Base-by-base conservation (phyloP, 2,113 vertebrate genomes). In the Clarias macrocephalus region DNA sequence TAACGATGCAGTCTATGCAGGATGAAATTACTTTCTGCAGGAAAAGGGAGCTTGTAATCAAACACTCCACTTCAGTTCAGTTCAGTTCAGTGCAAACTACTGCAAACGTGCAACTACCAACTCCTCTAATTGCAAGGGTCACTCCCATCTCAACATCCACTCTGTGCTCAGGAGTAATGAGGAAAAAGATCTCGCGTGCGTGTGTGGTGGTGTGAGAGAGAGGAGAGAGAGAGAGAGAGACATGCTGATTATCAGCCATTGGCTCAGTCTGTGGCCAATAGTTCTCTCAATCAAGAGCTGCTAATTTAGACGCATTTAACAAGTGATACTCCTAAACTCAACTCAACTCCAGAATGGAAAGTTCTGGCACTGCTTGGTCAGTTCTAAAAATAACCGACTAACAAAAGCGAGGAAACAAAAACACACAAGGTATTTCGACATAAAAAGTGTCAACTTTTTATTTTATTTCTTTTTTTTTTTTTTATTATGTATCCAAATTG, bases 111-210 rank as follows among this genome's bases (percentile, higher is more conserved):
- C 48, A 66, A 56, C 37, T 66, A 30, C 37, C 80, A 87, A n/a
- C 81, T 87, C 16, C 28, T 66, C 72, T 87, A 79, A 87, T 79
- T 87, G 86, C 72, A 87, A 79, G 59, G 77, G 81, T 87, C 82
- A 84, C 86, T 87, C 86, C 81, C 72, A 83, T 83, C 48, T 59
- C 72, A 37, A n/a, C 16, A 18, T 52, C 19, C 57, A 63, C 59
- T 30, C 80, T 57, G 19, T 59, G 59, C 54, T 57, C 18, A 25
- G 2, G 54, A 11, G 54, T 68, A 25, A 76, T 77, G 28, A 66
- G 25, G 16, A 16, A 23, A 54, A 75, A 19, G 3, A n/a, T 37
- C 1, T 9, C 23, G 21, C 5, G n/a, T 33, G 60, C 19, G 28
- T 37, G 48, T 42, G 28, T 37, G 42, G 2, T 2, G 2, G 42